Percentiles rank a stretch among this genome's conserved stretches.
These are phyloP conservation scores for Muntiacus muntjak DNA, from an alignment of 2,113 vertebrate genomes.

Conservation along the genomic window DNA sequence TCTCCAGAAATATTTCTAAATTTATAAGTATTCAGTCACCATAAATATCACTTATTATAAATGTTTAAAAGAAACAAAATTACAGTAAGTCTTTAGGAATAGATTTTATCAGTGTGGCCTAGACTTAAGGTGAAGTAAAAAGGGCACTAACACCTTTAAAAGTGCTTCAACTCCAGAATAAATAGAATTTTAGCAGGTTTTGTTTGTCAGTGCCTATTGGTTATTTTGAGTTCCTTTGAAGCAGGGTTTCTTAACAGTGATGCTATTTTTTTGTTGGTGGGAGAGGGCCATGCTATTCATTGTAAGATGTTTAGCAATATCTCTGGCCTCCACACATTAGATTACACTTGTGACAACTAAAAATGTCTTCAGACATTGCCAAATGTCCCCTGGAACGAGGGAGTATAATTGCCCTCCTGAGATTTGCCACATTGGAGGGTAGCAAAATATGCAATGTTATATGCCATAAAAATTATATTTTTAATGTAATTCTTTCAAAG, in stretches of 20 bases:
- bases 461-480: background rate
- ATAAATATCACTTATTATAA: background rate
- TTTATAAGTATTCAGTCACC: background rate
- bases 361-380: background rate
- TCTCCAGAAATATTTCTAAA: background rate
- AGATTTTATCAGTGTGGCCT: background rate
- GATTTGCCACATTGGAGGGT: background rate
- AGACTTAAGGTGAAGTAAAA: constrained; percentile 16
- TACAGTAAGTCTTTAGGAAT: background rate
- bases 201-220: background rate
- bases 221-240: background rate
- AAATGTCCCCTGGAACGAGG: background rate
- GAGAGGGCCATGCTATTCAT: background rate
- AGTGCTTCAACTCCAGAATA: background rate
- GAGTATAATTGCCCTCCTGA: background rate
- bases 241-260: background rate
- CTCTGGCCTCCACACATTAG: background rate
- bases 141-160: background rate
- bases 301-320: background rate
- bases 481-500: background rate
- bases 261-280: background rate
- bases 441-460: background rate
- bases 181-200: background rate
- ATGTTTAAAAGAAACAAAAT: constrained; percentile 32
- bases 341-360: background rate